Evolutionary conservation across 2,888 invertebrate species (phyloP).

Genomic region (Acanthoscelides obtectus): DNA sequence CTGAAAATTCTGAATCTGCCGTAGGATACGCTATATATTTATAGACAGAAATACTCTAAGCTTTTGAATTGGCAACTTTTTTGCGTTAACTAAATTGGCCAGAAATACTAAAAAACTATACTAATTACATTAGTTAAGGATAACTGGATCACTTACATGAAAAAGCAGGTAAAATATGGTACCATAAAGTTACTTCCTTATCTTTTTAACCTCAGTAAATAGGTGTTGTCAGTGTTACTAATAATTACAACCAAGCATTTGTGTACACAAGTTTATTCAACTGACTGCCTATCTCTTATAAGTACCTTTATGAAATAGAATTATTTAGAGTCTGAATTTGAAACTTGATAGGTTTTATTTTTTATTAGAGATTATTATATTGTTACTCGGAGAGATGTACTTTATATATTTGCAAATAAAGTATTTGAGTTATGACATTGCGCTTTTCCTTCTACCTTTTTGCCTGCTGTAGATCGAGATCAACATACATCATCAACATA

Average conservation of each 20-base stretch:
- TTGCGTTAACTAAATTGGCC: too few relatives aligned
- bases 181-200: too few relatives aligned
- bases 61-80: too few relatives aligned
- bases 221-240: constrained; percentile 16
- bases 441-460: constrained; percentile 41
- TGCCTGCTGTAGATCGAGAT: constrained; percentile 11
- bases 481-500: neutral
- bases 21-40: too few relatives aligned
- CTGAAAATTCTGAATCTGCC: too few relatives aligned
- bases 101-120: too few relatives aligned
- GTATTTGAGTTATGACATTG: constrained; percentile 40
- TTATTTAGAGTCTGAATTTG: constrained; percentile 3
- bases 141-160: too few relatives aligned
- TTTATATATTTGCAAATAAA: constrained; percentile 46
- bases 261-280: constrained; percentile 31
- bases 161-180: too few relatives aligned
- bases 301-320: constrained; percentile 23
- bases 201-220: neutral
- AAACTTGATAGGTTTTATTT: constrained; percentile 24
- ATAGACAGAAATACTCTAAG: too few relatives aligned
- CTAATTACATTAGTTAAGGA: too few relatives aligned
- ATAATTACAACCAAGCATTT: neutral
- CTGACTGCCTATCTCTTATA: constrained; percentile 39
- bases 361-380: constrained; percentile 35
- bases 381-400: constrained; percentile 40